These are phyloP conservation scores for Ptilorrhoa leucosticta DNA, from an alignment of 2,113 vertebrate genomes.

Conservation along the genomic window DNA sequence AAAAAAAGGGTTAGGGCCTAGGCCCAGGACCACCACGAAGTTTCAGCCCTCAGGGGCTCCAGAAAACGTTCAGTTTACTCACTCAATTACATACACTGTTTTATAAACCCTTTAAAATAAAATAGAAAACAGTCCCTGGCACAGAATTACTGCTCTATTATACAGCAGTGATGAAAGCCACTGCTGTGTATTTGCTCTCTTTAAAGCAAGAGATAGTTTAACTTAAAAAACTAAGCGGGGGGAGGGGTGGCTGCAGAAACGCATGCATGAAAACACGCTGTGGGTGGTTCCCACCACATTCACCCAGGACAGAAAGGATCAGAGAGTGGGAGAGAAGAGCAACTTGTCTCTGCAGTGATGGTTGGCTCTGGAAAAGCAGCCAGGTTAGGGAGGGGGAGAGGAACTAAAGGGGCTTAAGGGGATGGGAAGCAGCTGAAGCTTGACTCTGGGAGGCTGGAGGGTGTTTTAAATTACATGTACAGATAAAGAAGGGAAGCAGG, in stretches of 20 bases:
- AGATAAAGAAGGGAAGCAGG: slow-evolving; percentile 64
- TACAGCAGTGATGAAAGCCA: slow-evolving; percentile 65
- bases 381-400: not conserved
- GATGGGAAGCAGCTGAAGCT: slow-evolving; percentile 59
- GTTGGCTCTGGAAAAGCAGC: slow-evolving; percentile 33
- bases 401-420: slow-evolving; percentile 48
- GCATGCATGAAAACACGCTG: slow-evolving; percentile 47
- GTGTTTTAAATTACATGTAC: slow-evolving; percentile 54
- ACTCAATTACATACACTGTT: slow-evolving; percentile 68
- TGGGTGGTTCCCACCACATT: slow-evolving; percentile 58
- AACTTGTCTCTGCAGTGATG: slow-evolving; percentile 49
- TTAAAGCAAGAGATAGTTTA: slow-evolving; percentile 69
- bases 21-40: slow-evolving; percentile 77
- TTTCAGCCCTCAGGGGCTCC: slow-evolving; percentile 60
- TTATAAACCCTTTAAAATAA: slow-evolving; percentile 71
- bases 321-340: slow-evolving; percentile 56
- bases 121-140: slow-evolving; percentile 69
- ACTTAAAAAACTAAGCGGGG: slow-evolving; percentile 45
- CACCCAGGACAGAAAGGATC: slow-evolving; percentile 64
- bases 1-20: slow-evolving; percentile 64
- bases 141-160: slow-evolving; percentile 69
- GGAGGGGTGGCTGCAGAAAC: slow-evolving; percentile 48
- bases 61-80: slow-evolving; percentile 67
- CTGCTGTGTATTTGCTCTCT: slow-evolving; percentile 62
- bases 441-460: slow-evolving; percentile 37